A percentile compares a stretch with the other conserved stretches of the same genome.
Conservation (phyloP, 2,797 vertebrate species). For the Squalus acanthias region DNA sequence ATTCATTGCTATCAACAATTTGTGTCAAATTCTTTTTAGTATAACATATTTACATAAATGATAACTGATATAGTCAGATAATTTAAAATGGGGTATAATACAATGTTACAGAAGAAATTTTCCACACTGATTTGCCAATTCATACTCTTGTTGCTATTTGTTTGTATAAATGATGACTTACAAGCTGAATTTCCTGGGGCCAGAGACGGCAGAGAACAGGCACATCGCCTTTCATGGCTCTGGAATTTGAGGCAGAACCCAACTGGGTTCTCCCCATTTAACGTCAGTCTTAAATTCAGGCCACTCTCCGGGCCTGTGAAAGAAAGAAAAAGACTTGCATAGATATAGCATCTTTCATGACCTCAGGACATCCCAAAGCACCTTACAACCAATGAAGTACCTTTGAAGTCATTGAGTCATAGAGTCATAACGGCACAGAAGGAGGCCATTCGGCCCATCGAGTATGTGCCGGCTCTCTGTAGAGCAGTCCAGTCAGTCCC, state of each 20-base stretch:
- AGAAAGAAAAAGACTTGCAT: neutral
- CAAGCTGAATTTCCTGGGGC: too few relatives aligned
- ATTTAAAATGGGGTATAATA: neutral
- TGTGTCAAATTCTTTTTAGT: neutral
- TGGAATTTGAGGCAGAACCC: neutral
- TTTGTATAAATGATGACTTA: too few relatives aligned
- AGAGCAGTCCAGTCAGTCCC: neutral
- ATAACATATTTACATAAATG: neutral
- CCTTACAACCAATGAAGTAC: too few relatives aligned
- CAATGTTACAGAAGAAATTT: neutral
- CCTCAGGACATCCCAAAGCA: too few relatives aligned
- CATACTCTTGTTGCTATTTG: neutral
- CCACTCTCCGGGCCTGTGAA: neutral
- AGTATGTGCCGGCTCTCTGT: neutral
- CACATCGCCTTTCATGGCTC: neutral
- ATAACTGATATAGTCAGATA: neutral
- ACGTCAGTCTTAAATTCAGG: neutral
- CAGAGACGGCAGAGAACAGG: too few relatives aligned
- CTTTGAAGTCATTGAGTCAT: too few relatives aligned
- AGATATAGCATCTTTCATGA: neutral
- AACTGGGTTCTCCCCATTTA: neutral
- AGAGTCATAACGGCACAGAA: too few relatives aligned
- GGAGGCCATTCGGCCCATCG: too few relatives aligned
- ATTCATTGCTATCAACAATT: neutral
- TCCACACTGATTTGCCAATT: neutral